Evolutionary conservation across 2,113 vertebrate species (phyloP), one percentile per base, ranked within the genome.

Genomic region (Stigmatopora nigra): DNA sequence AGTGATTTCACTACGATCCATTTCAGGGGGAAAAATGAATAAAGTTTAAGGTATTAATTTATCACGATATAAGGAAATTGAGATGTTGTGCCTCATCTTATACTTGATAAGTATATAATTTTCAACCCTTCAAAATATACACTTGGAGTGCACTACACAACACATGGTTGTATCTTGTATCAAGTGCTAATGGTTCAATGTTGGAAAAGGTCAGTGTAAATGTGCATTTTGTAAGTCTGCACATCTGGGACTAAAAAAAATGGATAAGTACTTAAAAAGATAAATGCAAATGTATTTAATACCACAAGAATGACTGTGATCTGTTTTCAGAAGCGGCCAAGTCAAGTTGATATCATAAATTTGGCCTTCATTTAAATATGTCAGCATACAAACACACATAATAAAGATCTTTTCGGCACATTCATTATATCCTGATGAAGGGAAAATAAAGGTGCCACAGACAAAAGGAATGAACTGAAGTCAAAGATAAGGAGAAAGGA

Each of bases 271-370:
- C 49, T 35, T 62, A 13, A 48, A 3, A 48, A 44, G 31, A 47
- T 51, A 22, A 31, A 64, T 55, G 20, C 58, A 46, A 10, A n/a
- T 25, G 46, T 58, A 31, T 44, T 61, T 36, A 38, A 45, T 61
- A 31, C 46, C 53, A 47, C 9, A 48, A 15, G 35, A 56, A 67
- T 52, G 73, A 60, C 62, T 68, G 46, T 67, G 61, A 78, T 67
- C 58, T 64, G 68, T 76, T 78, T 71, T 68, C 64, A 61, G 52
- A 65, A 41, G 77, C 61, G 73, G 69, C 72, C 81, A 78, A 65
- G 76, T 81, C 52, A 75, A 72, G 78, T 81, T 83, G 84, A 86
- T 86, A 87, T 81, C 76, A 88, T 88, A 87, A 88, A 88, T 82
- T 83, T 68, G 53, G 68, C 74, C 80, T 87, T 87, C 71, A 84